Percentiles rank a stretch among this genome's conserved stretches.
phyloP scores from a whole-genome alignment of 1,140 invertebrate genomes.

The Eumaeus atala region DNA sequence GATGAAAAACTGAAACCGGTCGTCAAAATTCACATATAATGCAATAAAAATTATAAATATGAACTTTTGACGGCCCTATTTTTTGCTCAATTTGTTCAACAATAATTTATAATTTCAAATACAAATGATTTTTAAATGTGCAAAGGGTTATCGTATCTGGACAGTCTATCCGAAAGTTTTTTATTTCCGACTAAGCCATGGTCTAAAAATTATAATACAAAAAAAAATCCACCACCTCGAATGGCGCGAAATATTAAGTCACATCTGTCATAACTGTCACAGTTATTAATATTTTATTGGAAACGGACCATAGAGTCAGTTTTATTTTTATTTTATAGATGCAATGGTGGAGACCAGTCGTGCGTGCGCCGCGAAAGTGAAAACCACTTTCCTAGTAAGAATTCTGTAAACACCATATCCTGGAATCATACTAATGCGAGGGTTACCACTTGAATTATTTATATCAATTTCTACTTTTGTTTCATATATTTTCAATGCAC shows the following conservation, averaged over 20 bases:
- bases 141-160: too few relatives aligned
- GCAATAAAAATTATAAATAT: too few relatives aligned
- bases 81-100: too few relatives aligned
- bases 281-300: background rate
- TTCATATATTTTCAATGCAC: too few relatives aligned
- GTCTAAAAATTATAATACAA: background rate
- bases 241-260: constrained; percentile 1
- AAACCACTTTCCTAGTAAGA: constrained; percentile 28
- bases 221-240: background rate
- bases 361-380: constrained; percentile 30
- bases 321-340: constrained; percentile 6
- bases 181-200: too few relatives aligned
- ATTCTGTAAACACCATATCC: constrained; percentile 26
- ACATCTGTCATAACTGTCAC: background rate
- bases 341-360: constrained; percentile 19
- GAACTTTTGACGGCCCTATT: too few relatives aligned
- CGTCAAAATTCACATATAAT: too few relatives aligned
- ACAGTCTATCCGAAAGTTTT: too few relatives aligned
- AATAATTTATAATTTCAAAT: too few relatives aligned
- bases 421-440: constrained; percentile 24
- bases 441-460: background rate
- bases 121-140: too few relatives aligned
- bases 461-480: background rate
- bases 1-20: too few relatives aligned
- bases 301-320: background rate